Evolutionary conservation across 2,797 vertebrate genomes (phyloP).

Genomic region (Melanogrammus aeglefinus): DNA sequence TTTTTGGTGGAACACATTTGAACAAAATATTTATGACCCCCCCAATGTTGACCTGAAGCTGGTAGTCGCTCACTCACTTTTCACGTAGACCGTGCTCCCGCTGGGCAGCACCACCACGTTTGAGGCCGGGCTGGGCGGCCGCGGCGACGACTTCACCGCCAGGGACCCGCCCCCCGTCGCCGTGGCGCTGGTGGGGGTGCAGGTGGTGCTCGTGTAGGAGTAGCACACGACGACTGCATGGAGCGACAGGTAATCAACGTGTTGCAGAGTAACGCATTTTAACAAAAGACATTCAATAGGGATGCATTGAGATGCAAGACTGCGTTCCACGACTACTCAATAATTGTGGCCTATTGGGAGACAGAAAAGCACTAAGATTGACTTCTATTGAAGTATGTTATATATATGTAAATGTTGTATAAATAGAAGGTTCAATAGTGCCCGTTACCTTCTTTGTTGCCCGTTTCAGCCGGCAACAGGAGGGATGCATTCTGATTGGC

Average conservation of each 20-base stretch:
- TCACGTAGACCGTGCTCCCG: conserved; percentile 95
- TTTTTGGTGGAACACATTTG: too few species aligned
- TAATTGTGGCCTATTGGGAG: too few species aligned
- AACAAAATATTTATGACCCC: too few species aligned
- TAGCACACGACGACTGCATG: conserved; percentile 92
- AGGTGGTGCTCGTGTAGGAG: conserved; percentile 95
- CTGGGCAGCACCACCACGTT: conserved; percentile 96
- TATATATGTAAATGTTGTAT: not conserved
- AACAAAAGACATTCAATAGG: not conserved
- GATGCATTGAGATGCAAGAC: not conserved
- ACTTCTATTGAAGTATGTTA: too few species aligned
- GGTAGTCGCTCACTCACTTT: conserved; percentile 81
- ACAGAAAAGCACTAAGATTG: too few species aligned
- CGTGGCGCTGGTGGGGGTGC: conserved; percentile 85
- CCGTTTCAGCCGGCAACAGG: conserved; percentile 89
- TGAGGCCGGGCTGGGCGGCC: conserved; percentile 92
- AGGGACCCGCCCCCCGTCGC: conserved; percentile 81
- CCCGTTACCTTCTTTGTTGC: conserved; percentile 90
- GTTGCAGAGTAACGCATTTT: not conserved
- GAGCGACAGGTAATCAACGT: conserved; percentile 50
- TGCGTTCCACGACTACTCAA: not conserved
- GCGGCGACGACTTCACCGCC: conserved; percentile 88
- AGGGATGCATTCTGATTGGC: conserved; percentile 91
- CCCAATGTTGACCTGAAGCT: too few species aligned
- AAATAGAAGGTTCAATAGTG: not conserved